Conservation (phyloP, 2,113 vertebrate genomes). For the Ophthalmolycus amberensis region DNA sequence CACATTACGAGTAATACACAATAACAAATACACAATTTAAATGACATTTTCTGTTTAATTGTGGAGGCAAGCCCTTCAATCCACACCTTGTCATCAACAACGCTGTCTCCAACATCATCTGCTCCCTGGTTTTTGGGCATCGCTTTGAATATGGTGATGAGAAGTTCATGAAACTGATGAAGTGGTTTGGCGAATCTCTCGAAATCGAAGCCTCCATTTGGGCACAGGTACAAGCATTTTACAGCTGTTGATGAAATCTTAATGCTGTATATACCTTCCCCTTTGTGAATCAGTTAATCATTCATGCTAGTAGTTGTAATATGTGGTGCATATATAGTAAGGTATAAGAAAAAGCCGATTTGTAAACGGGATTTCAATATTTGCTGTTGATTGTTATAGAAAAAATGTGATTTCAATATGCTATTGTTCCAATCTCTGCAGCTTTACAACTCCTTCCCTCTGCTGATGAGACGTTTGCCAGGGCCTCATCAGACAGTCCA, state of each 20-base stretch:
- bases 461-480: constrained; percentile 78
- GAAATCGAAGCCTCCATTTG: constrained; percentile 68
- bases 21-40: background rate
- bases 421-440: constrained; percentile 39
- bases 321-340: too few relatives aligned
- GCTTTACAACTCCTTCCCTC: constrained; percentile 79
- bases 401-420: background rate
- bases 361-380: background rate
- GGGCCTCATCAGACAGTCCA: constrained; percentile 79
- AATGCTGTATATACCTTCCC: background rate
- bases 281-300: background rate
- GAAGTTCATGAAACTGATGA: constrained; percentile 81
- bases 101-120: constrained; percentile 87
- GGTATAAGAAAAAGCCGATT: too few relatives aligned
- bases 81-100: constrained; percentile 84
- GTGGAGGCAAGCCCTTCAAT: constrained; percentile 62
- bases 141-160: constrained; percentile 85
- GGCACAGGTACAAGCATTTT: constrained; percentile 73
- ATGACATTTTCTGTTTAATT: background rate
- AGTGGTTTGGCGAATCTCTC: constrained; percentile 47
- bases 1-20: fast-evolving
- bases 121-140: constrained; percentile 85
- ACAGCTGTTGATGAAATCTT: background rate
- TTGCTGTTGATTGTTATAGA: background rate
- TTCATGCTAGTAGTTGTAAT: too few relatives aligned